These are phyloP conservation scores for Gymnothorax reevesii DNA, from an alignment of 2,797 vertebrate genomes.

Conservation along the genomic window DNA sequence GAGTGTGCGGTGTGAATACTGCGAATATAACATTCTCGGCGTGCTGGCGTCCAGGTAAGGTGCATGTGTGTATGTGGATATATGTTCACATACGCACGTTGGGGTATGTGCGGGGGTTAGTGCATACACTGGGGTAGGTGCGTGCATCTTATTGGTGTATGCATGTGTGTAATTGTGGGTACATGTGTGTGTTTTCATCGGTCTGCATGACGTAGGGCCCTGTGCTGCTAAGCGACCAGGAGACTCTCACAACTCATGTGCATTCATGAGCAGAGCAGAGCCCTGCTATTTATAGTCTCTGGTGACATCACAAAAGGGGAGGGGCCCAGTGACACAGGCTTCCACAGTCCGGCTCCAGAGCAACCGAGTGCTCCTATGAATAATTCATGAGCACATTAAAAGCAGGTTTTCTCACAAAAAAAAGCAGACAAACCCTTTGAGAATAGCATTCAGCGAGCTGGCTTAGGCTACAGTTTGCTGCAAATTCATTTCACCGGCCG, in stretches of 20 bases:
- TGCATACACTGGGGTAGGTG: not conserved
- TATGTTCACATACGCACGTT: not conserved
- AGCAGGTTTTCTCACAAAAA: not conserved
- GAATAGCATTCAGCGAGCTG: not conserved
- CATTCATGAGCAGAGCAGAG: not conserved
- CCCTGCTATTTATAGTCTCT: not conserved
- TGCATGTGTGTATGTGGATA: not conserved
- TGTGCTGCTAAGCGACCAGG: not conserved
- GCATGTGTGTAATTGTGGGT: not conserved
- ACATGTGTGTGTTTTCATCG: not conserved
- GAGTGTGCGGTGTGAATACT: not conserved
- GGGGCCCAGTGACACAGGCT: too few species aligned
- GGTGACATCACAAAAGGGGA: not conserved
- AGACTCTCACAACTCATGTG: not conserved
- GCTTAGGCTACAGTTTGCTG: not conserved
- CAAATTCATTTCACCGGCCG: not conserved
- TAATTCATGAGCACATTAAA: not conserved
- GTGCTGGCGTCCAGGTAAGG: not conserved
- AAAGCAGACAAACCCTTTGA: not conserved
- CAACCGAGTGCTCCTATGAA: not conserved
- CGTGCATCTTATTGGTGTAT: not conserved
- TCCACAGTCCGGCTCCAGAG: too few species aligned
- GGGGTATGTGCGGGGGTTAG: not conserved
- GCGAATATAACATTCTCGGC: not conserved
- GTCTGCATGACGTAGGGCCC: not conserved